A percentile compares a stretch with the other conserved stretches of the same genome.
Evolutionary conservation across 92 coral and sea anemone genomes (phyloP).

Genomic region (Siderastrea radians): DNA sequence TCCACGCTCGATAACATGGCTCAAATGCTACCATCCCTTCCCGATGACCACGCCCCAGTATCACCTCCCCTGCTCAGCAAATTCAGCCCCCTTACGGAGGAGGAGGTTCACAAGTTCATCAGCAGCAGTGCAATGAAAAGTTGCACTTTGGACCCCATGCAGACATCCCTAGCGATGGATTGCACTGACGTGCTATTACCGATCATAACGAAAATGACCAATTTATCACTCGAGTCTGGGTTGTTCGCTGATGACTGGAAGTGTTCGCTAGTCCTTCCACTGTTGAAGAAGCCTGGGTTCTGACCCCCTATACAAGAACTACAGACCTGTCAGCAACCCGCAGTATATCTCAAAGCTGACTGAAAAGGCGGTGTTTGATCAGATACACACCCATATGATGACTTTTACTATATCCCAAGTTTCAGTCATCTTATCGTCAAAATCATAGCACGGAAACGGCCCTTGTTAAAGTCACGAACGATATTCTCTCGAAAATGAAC

Average conservation of each 20-base stretch:
- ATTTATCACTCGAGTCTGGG: conserved; percentile 4
- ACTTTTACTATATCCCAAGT: no score
- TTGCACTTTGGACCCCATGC: conserved; percentile 38
- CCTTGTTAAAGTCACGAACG: not conserved
- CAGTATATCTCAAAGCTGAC: no score
- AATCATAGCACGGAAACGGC: no score
- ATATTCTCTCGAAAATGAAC: not conserved
- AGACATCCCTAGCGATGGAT: conserved; percentile 31
- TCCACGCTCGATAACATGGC: conserved; percentile 53
- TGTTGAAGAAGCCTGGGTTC: no score
- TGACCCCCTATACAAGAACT: not conserved
- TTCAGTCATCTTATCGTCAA: no score
- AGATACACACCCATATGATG: no score
- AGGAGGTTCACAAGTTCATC: conserved; percentile 26
- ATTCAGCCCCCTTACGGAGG: conserved; percentile 36
- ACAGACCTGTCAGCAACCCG: no score
- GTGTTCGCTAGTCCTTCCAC: not conserved
- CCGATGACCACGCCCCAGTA: conserved; percentile 18
- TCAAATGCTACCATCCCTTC: conserved; percentile 25
- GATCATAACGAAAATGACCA: conserved; percentile 26
- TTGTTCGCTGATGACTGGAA: not conserved
- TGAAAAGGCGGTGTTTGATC: no score
- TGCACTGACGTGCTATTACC: conserved; percentile 37
- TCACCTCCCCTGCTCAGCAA: conserved; percentile 33
- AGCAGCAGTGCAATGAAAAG: conserved; percentile 14